These are phyloP conservation scores for Leptoclinus maculatus DNA, from an alignment of 2,797 vertebrate species.

Conservation along the genomic window DNA sequence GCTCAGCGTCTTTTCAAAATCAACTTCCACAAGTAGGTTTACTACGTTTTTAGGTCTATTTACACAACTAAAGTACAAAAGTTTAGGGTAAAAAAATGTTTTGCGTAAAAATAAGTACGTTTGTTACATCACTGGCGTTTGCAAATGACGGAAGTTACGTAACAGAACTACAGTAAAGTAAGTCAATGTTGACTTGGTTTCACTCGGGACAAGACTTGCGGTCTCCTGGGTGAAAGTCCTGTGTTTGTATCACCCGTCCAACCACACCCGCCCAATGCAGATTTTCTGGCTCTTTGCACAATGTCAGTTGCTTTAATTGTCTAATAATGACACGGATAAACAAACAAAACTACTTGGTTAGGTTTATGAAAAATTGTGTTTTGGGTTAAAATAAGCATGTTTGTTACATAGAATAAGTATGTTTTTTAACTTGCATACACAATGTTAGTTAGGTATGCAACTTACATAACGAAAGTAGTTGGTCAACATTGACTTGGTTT, in stretches of 20 bases:
- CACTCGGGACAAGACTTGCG: neutral
- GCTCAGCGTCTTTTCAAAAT: neutral
- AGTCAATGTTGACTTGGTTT: neutral
- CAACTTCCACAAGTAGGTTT: neutral
- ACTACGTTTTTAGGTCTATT: neutral
- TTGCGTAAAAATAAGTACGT: neutral
- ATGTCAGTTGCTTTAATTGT: neutral
- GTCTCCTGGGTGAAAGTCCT: neutral
- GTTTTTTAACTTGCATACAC: no score
- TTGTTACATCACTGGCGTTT: neutral
- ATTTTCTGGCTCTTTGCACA: neutral
- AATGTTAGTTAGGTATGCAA: no score
- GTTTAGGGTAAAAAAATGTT: neutral
- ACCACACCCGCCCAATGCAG: neutral
- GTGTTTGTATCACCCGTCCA: neutral
- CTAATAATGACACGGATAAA: no score
- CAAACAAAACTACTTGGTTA: no score
- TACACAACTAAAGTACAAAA: neutral
- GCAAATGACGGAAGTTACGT: neutral
- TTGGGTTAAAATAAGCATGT: no score
- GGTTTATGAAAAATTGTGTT: no score
- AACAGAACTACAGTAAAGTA: neutral
- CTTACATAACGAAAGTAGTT: no score
- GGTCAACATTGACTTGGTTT: no score
- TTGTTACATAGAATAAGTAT: no score